Percentiles rank a stretch among this genome's conserved stretches.
These are phyloP conservation scores for Polydrusus pterygomalis DNA, from an alignment of 2,888 invertebrate species.

Conservation along the genomic window DNA sequence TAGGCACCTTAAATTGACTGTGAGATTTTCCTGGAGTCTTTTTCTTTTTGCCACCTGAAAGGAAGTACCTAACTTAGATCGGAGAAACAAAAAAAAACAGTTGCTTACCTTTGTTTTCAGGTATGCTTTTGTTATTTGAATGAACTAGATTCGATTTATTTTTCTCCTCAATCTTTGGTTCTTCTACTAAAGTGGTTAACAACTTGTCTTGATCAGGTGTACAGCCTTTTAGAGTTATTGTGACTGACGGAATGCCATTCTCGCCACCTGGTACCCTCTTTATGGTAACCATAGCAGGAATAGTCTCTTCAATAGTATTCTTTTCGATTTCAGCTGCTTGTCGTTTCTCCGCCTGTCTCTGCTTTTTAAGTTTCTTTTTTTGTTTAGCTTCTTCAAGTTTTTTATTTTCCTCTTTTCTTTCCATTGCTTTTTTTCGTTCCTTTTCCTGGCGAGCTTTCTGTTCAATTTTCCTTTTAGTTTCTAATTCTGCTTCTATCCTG, in stretches of 20 bases:
- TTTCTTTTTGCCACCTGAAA: constrained; percentile 45
- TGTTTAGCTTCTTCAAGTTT: constrained; percentile 63
- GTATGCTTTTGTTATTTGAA: constrained; percentile 19
- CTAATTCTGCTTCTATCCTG: constrained; percentile 61
- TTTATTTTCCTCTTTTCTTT: constrained; percentile 64
- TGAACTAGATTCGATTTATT: constrained; percentile 56
- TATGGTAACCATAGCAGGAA: constrained; percentile 81
- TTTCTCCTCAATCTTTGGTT: constrained; percentile 54
- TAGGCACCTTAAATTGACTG: background rate
- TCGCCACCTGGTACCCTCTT: constrained; percentile 81
- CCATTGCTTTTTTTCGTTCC: constrained; percentile 68
- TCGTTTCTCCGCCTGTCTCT: constrained; percentile 50
- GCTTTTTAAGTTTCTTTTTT: constrained; percentile 61
- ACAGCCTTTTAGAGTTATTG: constrained; percentile 84
- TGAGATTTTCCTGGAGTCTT: constrained; percentile 10
- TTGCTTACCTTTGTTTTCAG: constrained; percentile 18
- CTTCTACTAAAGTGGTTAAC: constrained; percentile 79
- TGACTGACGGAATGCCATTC: constrained; percentile 81
- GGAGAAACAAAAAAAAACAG: background rate
- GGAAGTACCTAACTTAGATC: background rate
- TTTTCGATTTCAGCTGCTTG: constrained; percentile 47
- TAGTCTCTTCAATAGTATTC: constrained; percentile 68
- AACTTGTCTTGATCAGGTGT: constrained; percentile 84
- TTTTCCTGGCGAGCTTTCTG: constrained; percentile 64
- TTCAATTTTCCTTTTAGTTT: constrained; percentile 60